Base-by-base conservation (phyloP, 2,113 vertebrate species). In the Manacus vitellinus region DNA sequence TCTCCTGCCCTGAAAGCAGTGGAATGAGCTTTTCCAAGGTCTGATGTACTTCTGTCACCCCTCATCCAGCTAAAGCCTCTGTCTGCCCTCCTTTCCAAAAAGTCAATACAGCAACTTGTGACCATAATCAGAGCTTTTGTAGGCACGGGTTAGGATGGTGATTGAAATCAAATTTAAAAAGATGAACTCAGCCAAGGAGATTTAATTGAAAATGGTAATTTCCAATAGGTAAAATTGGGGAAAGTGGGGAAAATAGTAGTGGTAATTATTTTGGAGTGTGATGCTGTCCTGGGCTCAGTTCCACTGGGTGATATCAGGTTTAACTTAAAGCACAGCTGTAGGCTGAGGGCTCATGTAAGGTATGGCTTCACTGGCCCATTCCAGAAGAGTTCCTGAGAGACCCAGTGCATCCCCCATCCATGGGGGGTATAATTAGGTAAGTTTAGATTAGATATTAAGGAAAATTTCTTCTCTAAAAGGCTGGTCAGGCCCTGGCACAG, bases 401-500 rank as follows among this genome's bases (percentile, higher is more conserved):
- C 6, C 0, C 4, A 12, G 39, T 41, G 7, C 65, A 14, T 44
- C 25, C 14, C 14, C 23, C 20, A 3, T 4, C 28, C 20, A 3
- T 3, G 4, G 37, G 47, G 13, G 51, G 25, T 28, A 28, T 52
- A 4, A 13, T 30, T 54, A 62, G 54, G 21, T 14, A 35, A 14
- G 14, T 68, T 89, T 54, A 68, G 59, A 39, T 55, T 15, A 25
- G 46, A 7, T 83, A 41, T 30, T 54, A 22, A 46, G 47, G 67
- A 47, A 35, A 12, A 68, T 75, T 62, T 47, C n/a, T 62, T 19
- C 41, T 15, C 31, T 25, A 41, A 25, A 47, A 61, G 30, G 30
- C 11, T 68, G 46, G 11, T 68, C 39, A 83, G 87, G 14, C 0
- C 0, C 5, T 68, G 55, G 55, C 41, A 35, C n/a, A 27, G 47